Percentiles rank a stretch among this genome's conserved stretches.
Conservation (phyloP, 2,797 vertebrate species). For the Enteromius afrohamiltoni region DNA sequence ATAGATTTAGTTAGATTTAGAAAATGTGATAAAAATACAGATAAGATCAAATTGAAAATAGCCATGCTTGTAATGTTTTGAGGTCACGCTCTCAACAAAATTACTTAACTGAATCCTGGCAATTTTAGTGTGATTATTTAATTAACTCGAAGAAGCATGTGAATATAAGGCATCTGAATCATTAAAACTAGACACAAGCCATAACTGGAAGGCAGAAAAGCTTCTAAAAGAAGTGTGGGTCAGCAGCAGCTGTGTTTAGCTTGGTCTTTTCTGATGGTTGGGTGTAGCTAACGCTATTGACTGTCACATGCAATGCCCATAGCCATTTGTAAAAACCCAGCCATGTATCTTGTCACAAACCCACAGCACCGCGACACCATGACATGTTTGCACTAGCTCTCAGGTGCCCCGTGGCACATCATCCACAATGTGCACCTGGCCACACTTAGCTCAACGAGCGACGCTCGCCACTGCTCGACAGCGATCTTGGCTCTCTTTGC, state of each 20-base stretch:
- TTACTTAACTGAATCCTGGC: neutral
- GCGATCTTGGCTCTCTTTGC: constrained; percentile 22
- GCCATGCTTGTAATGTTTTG: constrained; percentile 5
- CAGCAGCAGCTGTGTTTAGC: constrained; percentile 24
- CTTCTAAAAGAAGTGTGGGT: neutral
- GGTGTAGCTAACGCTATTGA: constrained; percentile 18
- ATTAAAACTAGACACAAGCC: neutral
- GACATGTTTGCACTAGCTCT: constrained; percentile 54
- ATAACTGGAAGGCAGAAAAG: neutral
- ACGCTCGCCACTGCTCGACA: constrained; percentile 12
- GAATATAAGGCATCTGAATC: neutral
- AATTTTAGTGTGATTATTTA: constrained; percentile 20
- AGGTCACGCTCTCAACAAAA: constrained; percentile 20
- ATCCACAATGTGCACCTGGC: constrained; percentile 23
- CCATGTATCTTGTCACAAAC: constrained; percentile 58
- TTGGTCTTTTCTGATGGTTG: constrained; percentile 15
- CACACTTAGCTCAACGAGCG: constrained; percentile 11
- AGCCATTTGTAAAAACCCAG: constrained; percentile 50
- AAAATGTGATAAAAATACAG: constrained; percentile 21
- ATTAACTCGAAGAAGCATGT: neutral
- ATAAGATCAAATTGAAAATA: neutral
- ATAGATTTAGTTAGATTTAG: neutral
- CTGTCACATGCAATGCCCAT: constrained; percentile 21
- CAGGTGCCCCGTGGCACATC: constrained; percentile 41
- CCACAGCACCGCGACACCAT: constrained; percentile 49